These are phyloP conservation scores for Hyles vespertilio DNA, from an alignment of 1,140 invertebrate species.

Conservation along the genomic window DNA sequence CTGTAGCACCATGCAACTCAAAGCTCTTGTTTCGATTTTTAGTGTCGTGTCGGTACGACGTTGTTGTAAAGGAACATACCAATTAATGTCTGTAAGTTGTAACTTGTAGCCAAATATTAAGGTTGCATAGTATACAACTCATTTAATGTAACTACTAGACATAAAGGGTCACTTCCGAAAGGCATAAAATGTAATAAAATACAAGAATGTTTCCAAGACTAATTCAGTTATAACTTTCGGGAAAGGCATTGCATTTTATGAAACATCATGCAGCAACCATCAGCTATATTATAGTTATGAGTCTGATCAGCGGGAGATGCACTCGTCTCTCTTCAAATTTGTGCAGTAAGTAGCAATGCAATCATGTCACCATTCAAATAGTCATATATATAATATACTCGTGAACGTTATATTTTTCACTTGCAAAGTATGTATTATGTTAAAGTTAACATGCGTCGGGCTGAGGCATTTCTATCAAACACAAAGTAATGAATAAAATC, in stretches of 20 bases:
- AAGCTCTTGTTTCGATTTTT: not conserved
- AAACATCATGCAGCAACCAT: constrained; percentile 63
- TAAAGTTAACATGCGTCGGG: constrained; percentile 68
- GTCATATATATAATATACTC: constrained; percentile 13
- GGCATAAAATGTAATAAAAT: constrained; percentile 33
- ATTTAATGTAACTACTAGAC: constrained; percentile 18
- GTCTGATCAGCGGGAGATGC: constrained; percentile 33
- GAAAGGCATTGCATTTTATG: constrained; percentile 49
- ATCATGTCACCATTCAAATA: constrained; percentile 34
- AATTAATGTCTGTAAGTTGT: not conserved
- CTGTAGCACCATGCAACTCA: constrained; percentile 4
- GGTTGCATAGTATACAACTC: constrained; percentile 27
- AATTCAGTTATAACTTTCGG: constrained; percentile 41
- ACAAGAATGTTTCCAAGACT: constrained; percentile 25
- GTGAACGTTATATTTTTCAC: constrained; percentile 5
- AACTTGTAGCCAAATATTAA: not conserved
- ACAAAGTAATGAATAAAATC: constrained; percentile 62
- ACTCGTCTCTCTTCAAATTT: constrained; percentile 31
- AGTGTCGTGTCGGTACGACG: not conserved
- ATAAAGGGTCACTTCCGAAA: constrained; percentile 26
- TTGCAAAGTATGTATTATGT: constrained; percentile 41
- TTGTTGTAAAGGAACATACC: not conserved
- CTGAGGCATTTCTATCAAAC: constrained; percentile 69
- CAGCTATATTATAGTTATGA: constrained; percentile 36
- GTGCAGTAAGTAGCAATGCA: constrained; percentile 47